Conservation (phyloP, 35 echinoderm and acorn worm species). For the Eucidaris tribuloides region DNA sequence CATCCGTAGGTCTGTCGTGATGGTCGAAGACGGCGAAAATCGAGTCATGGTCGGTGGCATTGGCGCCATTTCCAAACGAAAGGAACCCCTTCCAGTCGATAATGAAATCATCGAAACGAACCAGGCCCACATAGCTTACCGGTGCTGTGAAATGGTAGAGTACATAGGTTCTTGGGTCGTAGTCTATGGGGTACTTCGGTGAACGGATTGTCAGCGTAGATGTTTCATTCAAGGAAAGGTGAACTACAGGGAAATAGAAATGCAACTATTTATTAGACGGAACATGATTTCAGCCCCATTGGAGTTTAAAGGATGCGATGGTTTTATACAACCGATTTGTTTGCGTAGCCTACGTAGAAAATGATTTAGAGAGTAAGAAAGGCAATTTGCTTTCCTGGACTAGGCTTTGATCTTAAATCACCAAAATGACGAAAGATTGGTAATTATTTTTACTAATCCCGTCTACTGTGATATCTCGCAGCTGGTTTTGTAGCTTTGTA, state of each 20-base stretch:
- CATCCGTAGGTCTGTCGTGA: not conserved
- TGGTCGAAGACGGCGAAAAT: not conserved
- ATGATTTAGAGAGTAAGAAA: no score
- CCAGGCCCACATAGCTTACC: not conserved
- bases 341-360: no score
- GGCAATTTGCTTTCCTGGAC: no score
- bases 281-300: no score
- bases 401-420: no score
- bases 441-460: no score
- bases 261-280: no score
- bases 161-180: not conserved
- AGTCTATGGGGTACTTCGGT: not conserved
- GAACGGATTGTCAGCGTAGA: not conserved
- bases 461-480: no score
- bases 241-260: not conserved
- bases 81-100: constrained; percentile 11
- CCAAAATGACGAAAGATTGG: no score
- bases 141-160: not conserved
- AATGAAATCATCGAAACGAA: not conserved
- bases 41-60: not conserved
- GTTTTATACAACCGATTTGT: no score
- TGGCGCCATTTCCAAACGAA: not conserved
- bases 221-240: not conserved
- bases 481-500: no score
- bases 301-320: no score